A percentile compares a stretch with the other conserved stretches of the same genome.
Evolutionary conservation across 1,140 invertebrate genomes (phyloP).

Genomic region (Sarcophaga bullata): DNA sequence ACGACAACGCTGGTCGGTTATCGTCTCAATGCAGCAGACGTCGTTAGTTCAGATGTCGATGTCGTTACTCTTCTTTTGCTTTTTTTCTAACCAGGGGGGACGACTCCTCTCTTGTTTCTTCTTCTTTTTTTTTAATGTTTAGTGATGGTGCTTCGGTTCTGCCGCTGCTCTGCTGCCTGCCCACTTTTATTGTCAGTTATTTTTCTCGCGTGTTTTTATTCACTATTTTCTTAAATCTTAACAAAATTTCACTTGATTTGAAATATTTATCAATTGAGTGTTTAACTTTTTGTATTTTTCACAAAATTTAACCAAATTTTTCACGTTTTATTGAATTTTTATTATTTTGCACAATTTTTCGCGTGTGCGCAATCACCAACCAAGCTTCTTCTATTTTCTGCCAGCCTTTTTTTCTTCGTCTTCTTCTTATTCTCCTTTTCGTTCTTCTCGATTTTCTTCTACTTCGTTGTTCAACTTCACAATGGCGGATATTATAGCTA

Average conservation of each 20-base stretch:
- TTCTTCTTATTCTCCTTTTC: conserved; percentile 33
- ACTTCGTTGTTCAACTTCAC: conserved; percentile 40
- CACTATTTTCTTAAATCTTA: conserved; percentile 6
- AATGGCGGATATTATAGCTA: conserved; percentile 56
- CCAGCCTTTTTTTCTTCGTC: conserved; percentile 45
- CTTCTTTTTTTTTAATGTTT: not conserved
- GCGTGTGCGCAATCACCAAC: conserved; percentile 39
- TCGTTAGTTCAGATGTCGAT: conserved; percentile 26
- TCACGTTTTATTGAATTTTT: conserved; percentile 48
- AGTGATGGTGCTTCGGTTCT: conserved; percentile 26
- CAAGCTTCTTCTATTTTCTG: conserved; percentile 38
- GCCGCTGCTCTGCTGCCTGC: conserved; percentile 33
- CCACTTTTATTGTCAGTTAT: conserved; percentile 37
- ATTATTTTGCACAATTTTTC: conserved; percentile 64
- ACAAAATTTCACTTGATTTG: conserved; percentile 31
- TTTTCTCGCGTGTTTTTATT: conserved; percentile 42
- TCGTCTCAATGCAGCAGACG: conserved; percentile 32
- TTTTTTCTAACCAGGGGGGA: conserved; percentile 30
- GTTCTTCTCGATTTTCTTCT: conserved; percentile 50
- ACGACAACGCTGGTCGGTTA: conserved; percentile 26
- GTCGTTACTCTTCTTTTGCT: conserved; percentile 23
- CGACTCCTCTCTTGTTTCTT: conserved; percentile 16
- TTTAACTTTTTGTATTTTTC: conserved; percentile 24
- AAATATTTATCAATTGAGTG: not conserved
- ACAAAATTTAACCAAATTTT: conserved; percentile 29